A percentile compares a stretch with the other conserved stretches of the same genome.
Evolutionary conservation across 1,140 invertebrate genomes (phyloP).

Genomic region (Myzus persicae): DNA sequence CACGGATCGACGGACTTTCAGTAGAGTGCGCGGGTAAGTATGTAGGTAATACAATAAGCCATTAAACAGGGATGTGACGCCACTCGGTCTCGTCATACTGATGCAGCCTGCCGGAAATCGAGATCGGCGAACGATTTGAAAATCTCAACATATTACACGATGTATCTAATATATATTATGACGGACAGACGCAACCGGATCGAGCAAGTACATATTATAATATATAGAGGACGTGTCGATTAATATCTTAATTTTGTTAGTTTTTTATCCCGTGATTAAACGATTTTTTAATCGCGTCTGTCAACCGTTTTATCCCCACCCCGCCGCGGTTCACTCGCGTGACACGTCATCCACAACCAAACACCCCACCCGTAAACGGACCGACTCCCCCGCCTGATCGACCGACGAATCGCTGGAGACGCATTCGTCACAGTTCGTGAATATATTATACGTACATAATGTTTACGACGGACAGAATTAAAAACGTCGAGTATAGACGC

Average conservation of each 20-base stretch:
- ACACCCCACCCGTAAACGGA: not conserved
- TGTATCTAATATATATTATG: too few relatives aligned
- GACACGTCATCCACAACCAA: not conserved
- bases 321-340: not conserved
- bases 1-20: not conserved
- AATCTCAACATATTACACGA: too few relatives aligned
- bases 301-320: not conserved
- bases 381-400: not conserved
- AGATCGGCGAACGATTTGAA: too few relatives aligned
- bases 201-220: not conserved
- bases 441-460: not conserved
- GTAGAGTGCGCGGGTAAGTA: not conserved
- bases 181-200: too few relatives aligned
- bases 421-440: constrained; percentile 27
- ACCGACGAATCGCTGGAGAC: not conserved
- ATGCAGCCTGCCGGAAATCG: too few relatives aligned
- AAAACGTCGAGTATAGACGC: not conserved
- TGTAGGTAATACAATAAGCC: not conserved
- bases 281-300: not conserved
- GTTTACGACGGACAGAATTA: not conserved
- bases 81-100: too few relatives aligned
- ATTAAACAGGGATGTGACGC: not conserved
- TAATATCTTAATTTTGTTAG: not conserved
- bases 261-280: not conserved
- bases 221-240: not conserved